Conservation (phyloP, 2,888 invertebrate species). For the Drosophila rellima region DNA sequence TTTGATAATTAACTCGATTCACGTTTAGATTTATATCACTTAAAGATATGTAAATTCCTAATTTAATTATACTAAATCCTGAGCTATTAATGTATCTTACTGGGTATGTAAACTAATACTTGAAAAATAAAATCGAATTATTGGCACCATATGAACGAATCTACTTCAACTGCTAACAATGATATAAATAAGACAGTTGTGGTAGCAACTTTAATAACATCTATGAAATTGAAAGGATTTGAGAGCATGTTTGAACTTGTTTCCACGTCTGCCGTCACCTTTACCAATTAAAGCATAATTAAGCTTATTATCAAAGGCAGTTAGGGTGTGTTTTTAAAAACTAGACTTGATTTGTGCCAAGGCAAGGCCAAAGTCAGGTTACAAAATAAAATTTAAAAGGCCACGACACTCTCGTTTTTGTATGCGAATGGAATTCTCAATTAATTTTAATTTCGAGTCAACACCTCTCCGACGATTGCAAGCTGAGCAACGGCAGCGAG, state of each 20-base stretch:
- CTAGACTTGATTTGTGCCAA: slow-evolving; percentile 55
- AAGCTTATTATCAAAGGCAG: slow-evolving; percentile 80
- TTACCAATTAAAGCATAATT: slow-evolving; percentile 81
- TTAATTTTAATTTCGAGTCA: slow-evolving; percentile 84
- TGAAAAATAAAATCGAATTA: slow-evolving; percentile 31
- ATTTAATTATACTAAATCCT: no score
- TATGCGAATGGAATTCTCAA: slow-evolving; percentile 82
- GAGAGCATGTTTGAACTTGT: slow-evolving; percentile 38
- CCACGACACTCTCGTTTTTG: slow-evolving; percentile 63
- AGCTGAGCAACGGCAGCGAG: slow-evolving; percentile 38
- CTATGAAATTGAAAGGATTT: slow-evolving; percentile 30
- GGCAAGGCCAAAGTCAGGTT: slow-evolving; percentile 37
- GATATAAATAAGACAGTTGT: slow-evolving; percentile 41
- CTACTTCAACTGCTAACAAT: slow-evolving; percentile 12
- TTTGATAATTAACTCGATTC: no score
- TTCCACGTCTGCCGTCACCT: slow-evolving; percentile 62
- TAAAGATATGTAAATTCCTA: no score
- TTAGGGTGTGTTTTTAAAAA: slow-evolving; percentile 55
- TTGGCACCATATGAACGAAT: slow-evolving; percentile 10
- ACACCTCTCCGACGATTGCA: slow-evolving; percentile 76
- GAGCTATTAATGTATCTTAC: no score
- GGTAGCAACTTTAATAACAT: slow-evolving; percentile 21
- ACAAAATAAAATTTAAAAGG: no score
- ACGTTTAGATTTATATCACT: no score
- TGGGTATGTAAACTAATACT: no score